A percentile compares a stretch with the other conserved stretches of the same genome.
These are phyloP conservation scores for Oreonectes daqikongensis DNA, from an alignment of 2,797 vertebrate species.

Conservation along the genomic window DNA sequence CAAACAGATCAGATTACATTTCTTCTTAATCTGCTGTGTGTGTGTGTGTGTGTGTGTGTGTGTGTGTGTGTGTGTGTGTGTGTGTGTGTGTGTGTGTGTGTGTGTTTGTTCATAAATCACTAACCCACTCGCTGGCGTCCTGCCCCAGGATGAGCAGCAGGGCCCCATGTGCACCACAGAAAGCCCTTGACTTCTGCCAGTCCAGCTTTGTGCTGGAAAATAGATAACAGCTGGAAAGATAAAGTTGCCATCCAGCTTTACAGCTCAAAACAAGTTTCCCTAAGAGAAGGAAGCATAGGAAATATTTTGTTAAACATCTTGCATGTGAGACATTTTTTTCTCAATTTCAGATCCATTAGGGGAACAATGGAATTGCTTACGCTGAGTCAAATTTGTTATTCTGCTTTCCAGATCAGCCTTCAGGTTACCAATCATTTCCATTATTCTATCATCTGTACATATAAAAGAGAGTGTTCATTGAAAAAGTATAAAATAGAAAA, in stretches of 20 bases:
- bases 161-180: background rate
- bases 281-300: background rate
- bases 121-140: background rate
- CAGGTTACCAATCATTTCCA: background rate
- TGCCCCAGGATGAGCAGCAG: background rate
- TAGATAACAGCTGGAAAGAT: background rate
- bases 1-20: background rate
- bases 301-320: background rate
- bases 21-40: no score
- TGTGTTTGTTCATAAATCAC: background rate
- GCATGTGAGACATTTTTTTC: background rate
- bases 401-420: background rate
- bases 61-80: background rate
- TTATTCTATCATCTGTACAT: background rate
- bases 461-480: background rate
- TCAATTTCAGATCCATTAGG: no score
- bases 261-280: constrained; percentile 12
- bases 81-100: background rate
- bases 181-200: background rate
- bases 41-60: background rate
- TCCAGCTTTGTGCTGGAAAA: background rate
- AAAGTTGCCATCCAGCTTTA: background rate
- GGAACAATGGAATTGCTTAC: background rate
- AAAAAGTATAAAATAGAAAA: no score
- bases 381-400: background rate